These are phyloP conservation scores for Melipona beecheii DNA, from an alignment of 2,888 invertebrate species.

Conservation along the genomic window DNA sequence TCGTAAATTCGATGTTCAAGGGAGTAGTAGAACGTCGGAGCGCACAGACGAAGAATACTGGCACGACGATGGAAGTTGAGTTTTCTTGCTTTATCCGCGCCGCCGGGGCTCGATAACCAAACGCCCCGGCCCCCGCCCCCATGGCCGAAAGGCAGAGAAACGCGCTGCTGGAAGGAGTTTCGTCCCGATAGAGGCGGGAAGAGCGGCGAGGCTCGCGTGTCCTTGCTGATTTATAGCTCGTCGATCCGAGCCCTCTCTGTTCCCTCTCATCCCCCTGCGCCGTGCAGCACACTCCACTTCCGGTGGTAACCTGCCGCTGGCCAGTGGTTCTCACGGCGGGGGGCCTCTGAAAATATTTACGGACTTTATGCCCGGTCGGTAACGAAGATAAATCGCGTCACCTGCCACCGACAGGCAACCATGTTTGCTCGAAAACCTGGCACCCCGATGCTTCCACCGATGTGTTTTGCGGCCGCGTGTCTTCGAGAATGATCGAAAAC, in stretches of 20 bases:
- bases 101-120: slow-evolving; percentile 58
- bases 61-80: slow-evolving; percentile 31
- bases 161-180: slow-evolving; percentile 63
- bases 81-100: slow-evolving; percentile 47
- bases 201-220: slow-evolving; percentile 70
- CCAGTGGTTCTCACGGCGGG: slow-evolving; percentile 55
- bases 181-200: slow-evolving; percentile 62
- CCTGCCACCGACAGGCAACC: slow-evolving; percentile 32
- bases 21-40: slow-evolving; percentile 45
- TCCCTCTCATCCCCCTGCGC: slow-evolving; percentile 1
- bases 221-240: slow-evolving; percentile 70
- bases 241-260: slow-evolving; percentile 50
- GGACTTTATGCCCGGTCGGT: slow-evolving; percentile 21
- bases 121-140: background rate
- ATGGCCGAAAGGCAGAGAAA: slow-evolving; percentile 33
- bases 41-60: slow-evolving; percentile 47
- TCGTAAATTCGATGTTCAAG: slow-evolving; percentile 58
- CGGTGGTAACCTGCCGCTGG: slow-evolving; percentile 52
- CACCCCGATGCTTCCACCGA: background rate
- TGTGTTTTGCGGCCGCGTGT: background rate
- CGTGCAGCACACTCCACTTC: slow-evolving; percentile 28
- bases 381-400: slow-evolving; percentile 47
- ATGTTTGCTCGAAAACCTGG: slow-evolving; percentile 21
- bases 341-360: slow-evolving; percentile 35
- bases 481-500: background rate